These are phyloP conservation scores for Cerastis rubricosa DNA, from an alignment of 2,888 invertebrate species.

Conservation along the genomic window DNA sequence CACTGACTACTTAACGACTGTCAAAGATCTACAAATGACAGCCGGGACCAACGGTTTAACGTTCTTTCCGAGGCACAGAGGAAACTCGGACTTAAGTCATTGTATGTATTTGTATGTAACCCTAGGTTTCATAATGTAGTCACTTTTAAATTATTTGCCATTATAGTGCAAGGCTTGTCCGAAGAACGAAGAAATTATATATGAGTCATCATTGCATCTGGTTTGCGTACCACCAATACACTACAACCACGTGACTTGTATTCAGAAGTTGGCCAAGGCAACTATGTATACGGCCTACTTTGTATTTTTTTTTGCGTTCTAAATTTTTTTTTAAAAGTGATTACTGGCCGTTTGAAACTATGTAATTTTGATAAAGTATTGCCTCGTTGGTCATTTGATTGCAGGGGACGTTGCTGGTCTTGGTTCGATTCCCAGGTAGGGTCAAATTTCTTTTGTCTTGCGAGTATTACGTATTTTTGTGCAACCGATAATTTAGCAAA, in stretches of 20 bases:
- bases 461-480: background rate
- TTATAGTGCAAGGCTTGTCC: conserved; percentile 33
- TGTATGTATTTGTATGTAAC: no score
- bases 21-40: no score
- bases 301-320: conserved; percentile 26
- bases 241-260: conserved; percentile 45
- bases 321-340: background rate
- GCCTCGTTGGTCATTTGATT: background rate
- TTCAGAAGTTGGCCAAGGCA: conserved; percentile 48
- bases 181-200: conserved; percentile 15
- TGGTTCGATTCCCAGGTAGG: no score
- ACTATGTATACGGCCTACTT: conserved; percentile 28
- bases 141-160: background rate
- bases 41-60: no score
- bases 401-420: no score
- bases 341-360: conserved; percentile 25
- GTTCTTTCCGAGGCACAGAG: no score
- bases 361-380: background rate
- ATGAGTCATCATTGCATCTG: conserved; percentile 37
- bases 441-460: no score
- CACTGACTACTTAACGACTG: no score
- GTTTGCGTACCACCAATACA: conserved; percentile 3
- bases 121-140: no score
- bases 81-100: no score
- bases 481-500: no score